Evolutionary conservation across 2,113 vertebrate species (phyloP), one percentile per base, ranked within the genome.

Genomic region (Petromus typicus): DNA sequence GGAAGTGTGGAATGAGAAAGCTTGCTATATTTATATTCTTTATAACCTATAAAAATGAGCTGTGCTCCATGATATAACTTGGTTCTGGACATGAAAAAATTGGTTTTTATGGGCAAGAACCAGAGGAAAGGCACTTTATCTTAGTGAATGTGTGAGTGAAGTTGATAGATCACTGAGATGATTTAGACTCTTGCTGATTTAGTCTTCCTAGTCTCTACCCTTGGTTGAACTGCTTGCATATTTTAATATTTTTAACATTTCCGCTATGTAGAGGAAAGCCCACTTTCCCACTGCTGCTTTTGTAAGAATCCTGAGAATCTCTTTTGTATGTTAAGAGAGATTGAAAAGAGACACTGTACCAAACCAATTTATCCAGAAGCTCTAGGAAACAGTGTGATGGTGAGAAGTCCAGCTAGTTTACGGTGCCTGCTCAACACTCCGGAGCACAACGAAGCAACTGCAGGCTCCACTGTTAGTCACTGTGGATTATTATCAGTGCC

Each of bases 201-300:
- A 43, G 23, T 86, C 7, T 54, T 67, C 79, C n/a, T 54, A 90
- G 7, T 86, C 89, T 92, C 37, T 54, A 8, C 20, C 11, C 79
- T 64, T 95, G 32, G 3, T 75, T 32, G 13, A 64, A 45, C 11
- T 32, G 1, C 10, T 34, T 89, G 37, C 20, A 45, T 64, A 25
- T 67, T 73, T 95, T 64, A 75, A 22, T 82, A 8, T 64, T 83
- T 95, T 37, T 12, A 48, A n/a, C 20, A 67, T 48, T 37, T 92
- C 32, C 54, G 27, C 16, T 40, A 43, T n/a, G 0, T 76, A 43
- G 20, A 23, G 14, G 63, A 48, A 66, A 3, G 78, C 48, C 67
- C 20, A n/a, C 6, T 54, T 79, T 66, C 79, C 92, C 82, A 84
- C 45, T 23, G 7, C 3, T 32, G 7, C 13, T 93, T 83, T 89